Evolutionary conservation across 1,140 invertebrate genomes (phyloP).

Genomic region (Hyles vespertilio): DNA sequence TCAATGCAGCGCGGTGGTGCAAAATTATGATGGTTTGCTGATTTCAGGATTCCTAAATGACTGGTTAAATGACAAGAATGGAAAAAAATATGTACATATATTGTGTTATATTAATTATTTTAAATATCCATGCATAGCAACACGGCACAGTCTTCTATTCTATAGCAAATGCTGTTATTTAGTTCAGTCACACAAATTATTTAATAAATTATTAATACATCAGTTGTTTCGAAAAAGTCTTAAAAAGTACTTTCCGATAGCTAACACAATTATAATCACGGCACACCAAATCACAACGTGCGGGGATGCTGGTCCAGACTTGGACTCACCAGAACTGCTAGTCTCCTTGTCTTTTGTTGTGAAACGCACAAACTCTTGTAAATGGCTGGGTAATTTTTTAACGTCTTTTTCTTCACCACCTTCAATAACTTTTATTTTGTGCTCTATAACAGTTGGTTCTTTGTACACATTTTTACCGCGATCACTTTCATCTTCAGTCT

Average conservation of each 20-base stretch:
- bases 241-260: constrained; percentile 60
- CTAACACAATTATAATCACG: constrained; percentile 64
- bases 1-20: too few species aligned
- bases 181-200: constrained; percentile 5
- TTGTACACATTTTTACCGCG: constrained; percentile 46
- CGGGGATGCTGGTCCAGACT: constrained; percentile 47
- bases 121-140: constrained; percentile 36
- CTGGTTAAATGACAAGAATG: too few species aligned
- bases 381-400: constrained; percentile 81
- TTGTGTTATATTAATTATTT: constrained; percentile 10
- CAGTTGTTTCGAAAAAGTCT: constrained; percentile 50
- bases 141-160: background rate
- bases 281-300: constrained; percentile 70
- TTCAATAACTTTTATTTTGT: constrained; percentile 78
- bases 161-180: constrained; percentile 6
- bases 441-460: constrained; percentile 73
- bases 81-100: too few species aligned
- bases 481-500: constrained; percentile 70
- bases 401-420: constrained; percentile 78
- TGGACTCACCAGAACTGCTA: constrained; percentile 57
- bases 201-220: constrained; percentile 24
- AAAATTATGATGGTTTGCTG: too few species aligned
- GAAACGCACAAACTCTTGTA: constrained; percentile 83
- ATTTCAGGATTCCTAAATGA: too few species aligned
- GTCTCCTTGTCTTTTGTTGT: constrained; percentile 77